A percentile compares a stretch with the other conserved stretches of the same genome.
These are phyloP conservation scores for Drosophila tristis DNA, from an alignment of 1,140 invertebrate genomes.

Conservation along the genomic window DNA sequence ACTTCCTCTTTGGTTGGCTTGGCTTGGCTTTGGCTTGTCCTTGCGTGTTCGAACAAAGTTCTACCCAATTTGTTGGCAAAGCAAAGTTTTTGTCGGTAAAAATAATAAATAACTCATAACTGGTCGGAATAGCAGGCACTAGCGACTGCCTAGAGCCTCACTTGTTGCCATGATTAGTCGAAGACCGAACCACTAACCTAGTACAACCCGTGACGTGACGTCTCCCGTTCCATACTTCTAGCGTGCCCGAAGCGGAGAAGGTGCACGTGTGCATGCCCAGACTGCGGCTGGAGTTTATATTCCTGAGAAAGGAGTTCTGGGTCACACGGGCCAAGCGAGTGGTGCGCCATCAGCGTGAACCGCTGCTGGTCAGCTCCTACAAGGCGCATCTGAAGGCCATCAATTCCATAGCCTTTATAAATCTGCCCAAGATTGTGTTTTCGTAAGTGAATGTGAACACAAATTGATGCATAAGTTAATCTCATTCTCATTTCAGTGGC, in stretches of 20 bases:
- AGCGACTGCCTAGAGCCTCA: slow-evolving; percentile 12
- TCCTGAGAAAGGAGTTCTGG: slow-evolving; percentile 87
- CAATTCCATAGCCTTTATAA: slow-evolving; percentile 87
- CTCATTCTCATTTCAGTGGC: slow-evolving; percentile 84
- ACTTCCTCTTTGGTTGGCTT: slow-evolving; percentile 9
- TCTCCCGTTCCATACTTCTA: slow-evolving; percentile 11
- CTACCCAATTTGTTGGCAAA: slow-evolving; percentile 40
- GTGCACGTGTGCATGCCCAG: slow-evolving; percentile 86
- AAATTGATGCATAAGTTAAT: no score
- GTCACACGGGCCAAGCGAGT: slow-evolving; percentile 87
- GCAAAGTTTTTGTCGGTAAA: slow-evolving; percentile 47
- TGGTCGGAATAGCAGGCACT: neutral
- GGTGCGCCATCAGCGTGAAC: slow-evolving; percentile 86
- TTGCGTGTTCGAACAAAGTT: slow-evolving; percentile 65
- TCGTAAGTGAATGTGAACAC: slow-evolving; percentile 84
- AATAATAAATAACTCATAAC: slow-evolving; percentile 79
- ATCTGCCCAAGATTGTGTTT: slow-evolving; percentile 86
- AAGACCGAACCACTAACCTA: slow-evolving; percentile 42
- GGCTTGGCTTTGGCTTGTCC: slow-evolving; percentile 4
- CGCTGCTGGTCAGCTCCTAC: slow-evolving; percentile 88
- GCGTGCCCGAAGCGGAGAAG: slow-evolving; percentile 70
- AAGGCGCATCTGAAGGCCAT: slow-evolving; percentile 87
- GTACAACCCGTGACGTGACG: slow-evolving; percentile 19
- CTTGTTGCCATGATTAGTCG: slow-evolving; percentile 40
- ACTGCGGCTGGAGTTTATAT: slow-evolving; percentile 88